Base-by-base conservation (phyloP, 2,113 vertebrate genomes). In the Macquaria australasica region DNA sequence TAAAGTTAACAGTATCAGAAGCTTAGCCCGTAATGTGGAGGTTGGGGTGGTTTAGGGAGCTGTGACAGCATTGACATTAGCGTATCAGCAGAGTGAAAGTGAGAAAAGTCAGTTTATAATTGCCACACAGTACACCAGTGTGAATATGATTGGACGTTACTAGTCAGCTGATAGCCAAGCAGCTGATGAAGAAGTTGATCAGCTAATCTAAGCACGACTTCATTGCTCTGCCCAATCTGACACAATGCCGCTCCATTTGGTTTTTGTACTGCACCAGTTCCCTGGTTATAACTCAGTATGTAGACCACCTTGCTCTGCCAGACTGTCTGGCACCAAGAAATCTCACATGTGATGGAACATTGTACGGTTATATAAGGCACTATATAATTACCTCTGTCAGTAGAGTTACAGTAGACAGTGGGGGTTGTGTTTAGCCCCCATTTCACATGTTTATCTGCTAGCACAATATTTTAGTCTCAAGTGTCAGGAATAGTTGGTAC, bases 291-390 rank as follows among this genome's bases (percentile, higher is more conserved):
- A 89, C 73, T 87, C 66, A 16, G 63, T 78, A 18, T 89, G 43
- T 59, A 62, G 83, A 89, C 84, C 87, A 81, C 89, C 51, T 66
- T 48, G 50, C 68, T 70, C 60, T 79, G 71, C 23, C 84, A 92
- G 87, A 93, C 92, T 67, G 76, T 75, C 62, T 59, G 92, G 88
- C 89, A 79, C 83, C 82, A 55, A 73, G 45, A 84, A 86, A 84
- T 88, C 75, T 72, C 56, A 66, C 76, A 70, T 78, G 45, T 48
- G 43, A 73, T 45, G 77, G 75, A 85, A 55, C 63, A 68, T 28
- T 81, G 62, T 60, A 48, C 12, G 55, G 56, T 68, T 83, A 23
- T 41, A 59, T 62, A 75, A 39, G 77, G 67, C 48, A 70, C 15
- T 55, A 68, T 6, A 20, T 62, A 56, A 73, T 68, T 79, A 75